Evolutionary conservation across 2,113 vertebrate species (phyloP).

Genomic region (Myanophis thanlyinensis): DNA sequence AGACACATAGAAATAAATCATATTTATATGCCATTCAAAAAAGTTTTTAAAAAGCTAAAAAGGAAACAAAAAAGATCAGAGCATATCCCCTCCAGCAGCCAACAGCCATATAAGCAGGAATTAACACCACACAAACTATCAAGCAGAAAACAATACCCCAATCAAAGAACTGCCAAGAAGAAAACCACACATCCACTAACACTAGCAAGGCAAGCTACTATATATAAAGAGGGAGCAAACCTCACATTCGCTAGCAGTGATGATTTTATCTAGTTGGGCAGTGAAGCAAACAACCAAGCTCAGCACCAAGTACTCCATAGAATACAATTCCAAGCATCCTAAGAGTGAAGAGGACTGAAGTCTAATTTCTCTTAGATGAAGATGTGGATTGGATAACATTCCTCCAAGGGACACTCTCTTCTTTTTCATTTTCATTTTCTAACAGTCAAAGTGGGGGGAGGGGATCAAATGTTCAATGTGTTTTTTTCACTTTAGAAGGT

Average conservation of each 20-base stretch:
- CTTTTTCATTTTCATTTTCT: neutral
- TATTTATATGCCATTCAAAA: neutral
- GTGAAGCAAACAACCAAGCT: neutral
- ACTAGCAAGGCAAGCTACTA: neutral
- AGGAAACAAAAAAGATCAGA: neutral
- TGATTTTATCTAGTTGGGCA: neutral
- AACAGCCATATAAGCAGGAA: neutral
- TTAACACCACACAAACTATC: neutral
- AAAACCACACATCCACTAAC: neutral
- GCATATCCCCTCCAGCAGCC: neutral
- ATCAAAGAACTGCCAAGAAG: neutral
- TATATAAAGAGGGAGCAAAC: neutral
- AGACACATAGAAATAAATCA: neutral
- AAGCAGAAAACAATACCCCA: neutral
- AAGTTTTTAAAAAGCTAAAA: neutral
- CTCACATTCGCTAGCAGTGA: neutral
- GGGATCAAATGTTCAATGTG: neutral
- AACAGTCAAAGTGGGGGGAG: neutral
- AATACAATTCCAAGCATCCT: neutral
- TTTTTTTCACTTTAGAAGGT: neutral
- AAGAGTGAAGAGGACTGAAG: neutral
- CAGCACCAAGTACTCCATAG: neutral
- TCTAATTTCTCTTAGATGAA: neutral
- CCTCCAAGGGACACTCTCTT: neutral
- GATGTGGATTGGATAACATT: neutral